Evolutionary conservation across 2,797 vertebrate species (phyloP).

Genomic region (Ibycter americanus): DNA sequence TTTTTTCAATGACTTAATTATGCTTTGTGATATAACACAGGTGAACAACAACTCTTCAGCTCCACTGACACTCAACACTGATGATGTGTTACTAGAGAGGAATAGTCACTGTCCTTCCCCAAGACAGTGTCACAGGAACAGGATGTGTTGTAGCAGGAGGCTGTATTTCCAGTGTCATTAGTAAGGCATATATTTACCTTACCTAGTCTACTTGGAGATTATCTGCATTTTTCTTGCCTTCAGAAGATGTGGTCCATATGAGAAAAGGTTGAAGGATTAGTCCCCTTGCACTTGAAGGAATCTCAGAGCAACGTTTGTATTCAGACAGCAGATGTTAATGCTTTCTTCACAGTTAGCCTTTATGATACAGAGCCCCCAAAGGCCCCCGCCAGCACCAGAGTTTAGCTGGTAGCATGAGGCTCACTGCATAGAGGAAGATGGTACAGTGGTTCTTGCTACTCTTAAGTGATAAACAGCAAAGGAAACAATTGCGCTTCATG

Average conservation of each 20-base stretch:
- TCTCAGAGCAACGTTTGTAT: background rate
- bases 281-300: background rate
- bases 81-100: background rate
- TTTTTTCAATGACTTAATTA: background rate
- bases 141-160: background rate
- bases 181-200: background rate
- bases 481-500: rapidly evolving
- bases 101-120: background rate
- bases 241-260: background rate
- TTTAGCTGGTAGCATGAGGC: background rate
- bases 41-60: background rate
- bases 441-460: background rate
- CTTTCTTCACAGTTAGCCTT: background rate
- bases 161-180: background rate
- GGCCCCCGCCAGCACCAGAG: background rate
- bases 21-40: background rate
- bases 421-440: background rate
- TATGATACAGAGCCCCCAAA: background rate
- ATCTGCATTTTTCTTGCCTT: background rate
- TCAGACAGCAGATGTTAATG: background rate
- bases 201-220: background rate
- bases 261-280: background rate
- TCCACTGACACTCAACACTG: background rate
- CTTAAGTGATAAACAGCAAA: background rate
- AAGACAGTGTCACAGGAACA: background rate